Evolutionary conservation across 2,888 invertebrate genomes (phyloP).

Genomic region (Carcina quercana): DNA sequence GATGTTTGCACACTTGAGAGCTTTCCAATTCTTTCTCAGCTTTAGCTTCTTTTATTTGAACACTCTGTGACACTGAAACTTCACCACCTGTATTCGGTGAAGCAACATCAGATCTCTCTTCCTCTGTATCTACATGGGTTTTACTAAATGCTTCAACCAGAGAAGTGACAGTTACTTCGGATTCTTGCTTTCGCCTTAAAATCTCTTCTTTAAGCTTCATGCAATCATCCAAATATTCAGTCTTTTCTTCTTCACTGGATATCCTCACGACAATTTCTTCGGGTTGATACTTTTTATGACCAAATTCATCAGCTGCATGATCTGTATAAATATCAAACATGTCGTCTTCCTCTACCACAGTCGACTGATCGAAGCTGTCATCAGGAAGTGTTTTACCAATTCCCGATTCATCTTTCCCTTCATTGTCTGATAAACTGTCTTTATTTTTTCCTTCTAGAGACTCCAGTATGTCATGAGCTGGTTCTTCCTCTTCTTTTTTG

Average conservation of each 20-base stretch:
- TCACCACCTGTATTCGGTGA: not conserved
- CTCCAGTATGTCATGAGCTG: not conserved
- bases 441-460: constrained; percentile 3
- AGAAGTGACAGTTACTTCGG: constrained; percentile 42
- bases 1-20: constrained; percentile 51
- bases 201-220: constrained; percentile 51
- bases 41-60: constrained; percentile 5
- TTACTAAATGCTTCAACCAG: constrained; percentile 55
- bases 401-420: constrained; percentile 30
- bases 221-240: constrained; percentile 58
- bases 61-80: not conserved
- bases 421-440: constrained; percentile 15
- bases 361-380: constrained; percentile 47
- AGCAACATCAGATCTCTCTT: not conserved
- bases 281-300: constrained; percentile 61
- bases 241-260: constrained; percentile 26
- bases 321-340: constrained; percentile 67
- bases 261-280: constrained; percentile 48
- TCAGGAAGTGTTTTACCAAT: constrained; percentile 40
- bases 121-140: constrained; percentile 37
- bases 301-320: constrained; percentile 58
- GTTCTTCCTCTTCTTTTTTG: not conserved
- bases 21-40: constrained; percentile 12
- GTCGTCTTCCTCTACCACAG: constrained; percentile 56
- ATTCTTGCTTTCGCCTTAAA: constrained; percentile 41